Evolutionary conservation across 1,140 invertebrate genomes (phyloP).

Genomic region (Palaemon carinicauda): DNA sequence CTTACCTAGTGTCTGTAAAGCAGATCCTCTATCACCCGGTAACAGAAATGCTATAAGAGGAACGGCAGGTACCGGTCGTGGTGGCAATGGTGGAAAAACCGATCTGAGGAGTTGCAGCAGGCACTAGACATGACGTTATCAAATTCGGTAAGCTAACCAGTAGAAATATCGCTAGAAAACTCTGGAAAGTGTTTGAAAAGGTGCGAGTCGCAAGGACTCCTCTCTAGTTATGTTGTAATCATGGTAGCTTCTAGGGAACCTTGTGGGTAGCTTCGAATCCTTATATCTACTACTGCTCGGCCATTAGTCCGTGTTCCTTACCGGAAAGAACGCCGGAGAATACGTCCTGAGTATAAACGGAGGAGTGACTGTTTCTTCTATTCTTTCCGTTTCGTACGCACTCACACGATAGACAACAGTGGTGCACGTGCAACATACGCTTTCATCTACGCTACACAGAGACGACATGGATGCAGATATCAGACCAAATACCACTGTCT

Average conservation of each 20-base stretch:
- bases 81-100: neutral
- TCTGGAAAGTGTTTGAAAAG: neutral
- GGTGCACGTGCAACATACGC: neutral
- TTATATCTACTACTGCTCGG: too few species aligned
- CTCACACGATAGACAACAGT: neutral
- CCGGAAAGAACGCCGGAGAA: too few species aligned
- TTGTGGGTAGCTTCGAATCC: too few species aligned
- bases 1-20: too few species aligned
- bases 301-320: too few species aligned
- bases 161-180: neutral
- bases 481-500: neutral
- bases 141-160: neutral
- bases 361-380: too few species aligned
- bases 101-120: neutral
- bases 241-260: neutral
- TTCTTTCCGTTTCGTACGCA: too few species aligned
- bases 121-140: neutral
- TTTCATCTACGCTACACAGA: neutral
- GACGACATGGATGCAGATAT: neutral
- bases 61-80: neutral
- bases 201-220: neutral
- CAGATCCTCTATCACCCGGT: too few species aligned
- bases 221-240: too few species aligned
- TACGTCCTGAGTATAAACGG: too few species aligned
- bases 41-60: neutral